Base-by-base conservation (phyloP, 2,797 vertebrate genomes). In the Crenuchus spilurus region DNA sequence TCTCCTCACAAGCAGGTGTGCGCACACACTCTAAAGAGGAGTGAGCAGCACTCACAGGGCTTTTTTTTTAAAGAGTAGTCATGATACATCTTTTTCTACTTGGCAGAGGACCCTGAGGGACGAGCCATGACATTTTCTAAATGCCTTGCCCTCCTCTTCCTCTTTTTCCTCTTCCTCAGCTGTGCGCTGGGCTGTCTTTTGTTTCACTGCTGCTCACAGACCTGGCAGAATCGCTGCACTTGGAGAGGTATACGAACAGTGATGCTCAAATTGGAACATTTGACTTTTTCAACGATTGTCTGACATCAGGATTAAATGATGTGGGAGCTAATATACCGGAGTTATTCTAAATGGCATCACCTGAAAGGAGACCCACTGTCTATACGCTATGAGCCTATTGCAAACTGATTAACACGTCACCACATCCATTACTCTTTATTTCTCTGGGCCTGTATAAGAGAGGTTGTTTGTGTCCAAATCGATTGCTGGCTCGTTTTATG, bases 341-440 rank as follows among this genome's bases (percentile, higher is more conserved):
- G n/a, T n/a, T n/a, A n/a, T n/a, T n/a, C n/a, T n/a, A n/a, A n/a
- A n/a, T n/a, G n/a, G n/a, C n/a, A n/a, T n/a, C n/a, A n/a, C n/a
- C n/a, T n/a, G n/a, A n/a, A n/a, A n/a, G n/a, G n/a, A n/a, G n/a
- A n/a, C n/a, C 2, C n/a, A 18, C 37, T 24, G 16, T 52, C 39
- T 13, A 39, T 49, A 62, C 78, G 87, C 87, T 89, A 80, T 87
- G 84, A 71, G 81, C 87, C 81, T 83, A 85, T 77, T 90, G 89
- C 91, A 90, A 92, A 91, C 85, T 87, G 89, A 81, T 92, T 91
- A 91, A 83, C 78, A 77, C 86, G 86, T 86, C 88, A 87, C 86
- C 74, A 65, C 52, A 80, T 84, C 83, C 92, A 92, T 94, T 88
- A 85, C 78, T 91, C 81, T 89, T 84, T 90, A 80, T 87, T 90